These are phyloP conservation scores for Acheta domesticus DNA, from an alignment of 2,888 invertebrate species.

Conservation along the genomic window DNA sequence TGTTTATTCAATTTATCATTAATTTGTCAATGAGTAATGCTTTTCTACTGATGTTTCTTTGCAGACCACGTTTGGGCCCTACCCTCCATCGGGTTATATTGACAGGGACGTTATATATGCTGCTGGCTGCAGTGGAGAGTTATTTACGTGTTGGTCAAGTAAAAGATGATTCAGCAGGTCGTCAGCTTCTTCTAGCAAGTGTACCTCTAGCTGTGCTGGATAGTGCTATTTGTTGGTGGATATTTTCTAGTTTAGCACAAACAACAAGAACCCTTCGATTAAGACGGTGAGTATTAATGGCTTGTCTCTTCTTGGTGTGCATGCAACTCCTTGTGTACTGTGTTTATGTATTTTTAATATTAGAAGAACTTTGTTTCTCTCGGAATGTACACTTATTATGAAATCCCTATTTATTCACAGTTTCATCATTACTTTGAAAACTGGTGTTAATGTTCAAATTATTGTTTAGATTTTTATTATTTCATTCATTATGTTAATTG, in stretches of 20 bases:
- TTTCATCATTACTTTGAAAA: too few species aligned
- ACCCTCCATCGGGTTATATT: constrained; percentile 84
- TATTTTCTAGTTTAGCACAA: constrained; percentile 79
- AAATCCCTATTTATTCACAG: too few species aligned
- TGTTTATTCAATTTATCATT: not conserved
- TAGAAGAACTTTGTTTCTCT: too few species aligned
- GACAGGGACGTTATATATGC: constrained; percentile 77
- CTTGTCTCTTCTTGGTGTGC: not conserved
- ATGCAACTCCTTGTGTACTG: not conserved
- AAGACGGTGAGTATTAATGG: constrained; percentile 55
- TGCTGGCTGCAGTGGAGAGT: constrained; percentile 81
- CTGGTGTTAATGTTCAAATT: too few species aligned
- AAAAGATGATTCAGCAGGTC: constrained; percentile 57
- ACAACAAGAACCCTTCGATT: constrained; percentile 86
- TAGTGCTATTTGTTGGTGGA: constrained; percentile 92
- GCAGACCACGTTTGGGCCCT: constrained; percentile 81
- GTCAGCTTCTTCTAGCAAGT: constrained; percentile 69
- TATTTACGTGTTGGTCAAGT: constrained; percentile 67
- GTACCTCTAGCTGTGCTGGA: constrained; percentile 84
- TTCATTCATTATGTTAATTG: too few species aligned
- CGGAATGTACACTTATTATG: too few species aligned
- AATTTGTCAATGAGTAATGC: too few species aligned
- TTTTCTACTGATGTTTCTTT: constrained; percentile 31
- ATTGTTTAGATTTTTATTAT: too few species aligned
- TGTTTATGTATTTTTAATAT: too few species aligned